A percentile compares a stretch with the other conserved stretches of the same genome.
These are phyloP conservation scores for Seriola rivoliana DNA, from an alignment of 2,113 vertebrate genomes.

Conservation along the genomic window DNA sequence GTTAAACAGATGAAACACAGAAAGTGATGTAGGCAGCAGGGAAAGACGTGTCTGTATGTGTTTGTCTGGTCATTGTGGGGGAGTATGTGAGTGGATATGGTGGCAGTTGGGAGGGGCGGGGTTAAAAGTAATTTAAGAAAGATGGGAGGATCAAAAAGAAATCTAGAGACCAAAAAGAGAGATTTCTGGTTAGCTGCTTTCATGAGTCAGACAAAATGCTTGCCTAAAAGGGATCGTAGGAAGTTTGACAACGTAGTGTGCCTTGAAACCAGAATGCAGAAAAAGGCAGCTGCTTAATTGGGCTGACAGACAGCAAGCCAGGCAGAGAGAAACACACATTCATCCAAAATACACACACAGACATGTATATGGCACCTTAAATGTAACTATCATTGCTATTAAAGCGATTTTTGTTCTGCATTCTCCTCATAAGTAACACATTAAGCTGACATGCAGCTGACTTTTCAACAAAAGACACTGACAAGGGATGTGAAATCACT, in stretches of 20 bases:
- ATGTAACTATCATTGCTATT: conserved; percentile 20
- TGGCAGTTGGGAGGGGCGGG: background rate
- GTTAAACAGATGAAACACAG: background rate
- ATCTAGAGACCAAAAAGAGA: conserved; percentile 18
- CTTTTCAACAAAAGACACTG: conserved; percentile 53
- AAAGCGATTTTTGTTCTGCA: conserved; percentile 15
- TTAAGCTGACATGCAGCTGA: conserved; percentile 59
- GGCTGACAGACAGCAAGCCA: conserved; percentile 36
- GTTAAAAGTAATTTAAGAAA: background rate
- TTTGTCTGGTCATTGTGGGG: background rate
- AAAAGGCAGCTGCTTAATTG: conserved; percentile 50
- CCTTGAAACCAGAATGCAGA: conserved; percentile 12
- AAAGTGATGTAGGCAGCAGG: conserved; percentile 1
- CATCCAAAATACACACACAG: background rate
- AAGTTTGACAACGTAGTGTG: conserved; percentile 59
- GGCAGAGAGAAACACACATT: conserved; percentile 24
- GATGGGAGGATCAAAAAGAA: conserved; percentile 15
- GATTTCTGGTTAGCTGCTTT: conserved; percentile 54
- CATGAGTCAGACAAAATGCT: conserved; percentile 44
- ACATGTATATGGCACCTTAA: conserved; percentile 31
- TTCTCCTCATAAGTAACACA: conserved; percentile 39
- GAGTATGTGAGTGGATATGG: background rate
- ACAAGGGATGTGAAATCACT: conserved; percentile 44
- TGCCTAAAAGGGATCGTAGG: conserved; percentile 49
- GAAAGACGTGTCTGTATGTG: background rate